Evolutionary conservation across 2,888 invertebrate species (phyloP).

Genomic region (Ochropleura leucogaster): DNA sequence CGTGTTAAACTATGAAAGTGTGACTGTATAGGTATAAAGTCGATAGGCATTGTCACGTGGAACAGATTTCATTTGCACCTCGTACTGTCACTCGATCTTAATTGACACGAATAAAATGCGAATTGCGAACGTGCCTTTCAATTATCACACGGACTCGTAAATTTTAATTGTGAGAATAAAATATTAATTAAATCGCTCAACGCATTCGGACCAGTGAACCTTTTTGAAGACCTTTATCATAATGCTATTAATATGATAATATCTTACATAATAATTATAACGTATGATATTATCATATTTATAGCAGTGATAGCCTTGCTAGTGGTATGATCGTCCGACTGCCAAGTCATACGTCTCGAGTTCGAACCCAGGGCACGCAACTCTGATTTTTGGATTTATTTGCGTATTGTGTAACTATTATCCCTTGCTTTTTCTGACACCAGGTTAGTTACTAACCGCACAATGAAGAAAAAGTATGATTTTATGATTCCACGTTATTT

Average conservation of each 20-base stretch:
- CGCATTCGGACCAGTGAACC: constrained; percentile 36
- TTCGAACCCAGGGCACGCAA: no score
- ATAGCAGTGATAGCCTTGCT: no score
- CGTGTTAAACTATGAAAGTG: background rate
- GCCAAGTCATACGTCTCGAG: no score
- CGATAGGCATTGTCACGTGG: background rate
- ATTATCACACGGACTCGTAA: constrained; percentile 45
- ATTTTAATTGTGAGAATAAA: constrained; percentile 54
- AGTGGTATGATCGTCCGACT: no score
- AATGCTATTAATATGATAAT: no score
- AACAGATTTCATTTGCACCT: constrained; percentile 42
- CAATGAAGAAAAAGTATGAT: background rate
- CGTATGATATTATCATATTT: no score
- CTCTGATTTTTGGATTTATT: no score
- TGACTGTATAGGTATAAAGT: background rate
- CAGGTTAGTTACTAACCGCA: no score
- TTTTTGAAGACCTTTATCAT: constrained; percentile 30
- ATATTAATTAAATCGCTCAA: constrained; percentile 47
- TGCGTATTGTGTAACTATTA: no score
- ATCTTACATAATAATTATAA: no score
- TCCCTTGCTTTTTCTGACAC: no score
- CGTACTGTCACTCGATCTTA: constrained; percentile 46
- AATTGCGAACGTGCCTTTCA: constrained; percentile 52
- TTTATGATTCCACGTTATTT: background rate
- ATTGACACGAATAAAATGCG: constrained; percentile 52